Evolutionary conservation across 1,140 invertebrate species (phyloP), one percentile per base, ranked within the genome.

Genomic region (Sycophila sp.): DNA sequence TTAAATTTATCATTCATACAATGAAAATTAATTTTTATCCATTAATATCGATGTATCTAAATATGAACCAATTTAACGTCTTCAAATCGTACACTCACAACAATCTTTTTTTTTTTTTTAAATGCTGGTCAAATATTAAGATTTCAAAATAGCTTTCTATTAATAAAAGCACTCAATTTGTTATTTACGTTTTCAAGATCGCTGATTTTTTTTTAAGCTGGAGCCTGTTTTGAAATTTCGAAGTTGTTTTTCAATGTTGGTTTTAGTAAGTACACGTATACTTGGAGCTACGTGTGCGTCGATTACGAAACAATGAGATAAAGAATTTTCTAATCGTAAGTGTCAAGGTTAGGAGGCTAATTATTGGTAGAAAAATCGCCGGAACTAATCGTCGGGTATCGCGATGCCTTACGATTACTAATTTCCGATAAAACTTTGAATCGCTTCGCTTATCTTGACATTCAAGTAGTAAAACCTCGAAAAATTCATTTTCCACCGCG

Each of bases 311-410:
- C 24, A 62, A 62, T 42, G 45, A n/a, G 59, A 69, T 69, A 69
- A 69, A 62, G 55, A 15, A 22, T 69, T 69, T 62, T 15, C 58
- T 69, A 69, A 69, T 69, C 67, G 40, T 30, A 53, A 69, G 32
- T 69, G 67, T 69, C 67, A 69, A 69, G 67, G 67, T 42, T 62
- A n/a, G 11, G 28, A 40, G 11, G 17, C 59, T 49, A 63, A 22
- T 49, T 26, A 15, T 34, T 17, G 26, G 58, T n/a, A 45, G 55
- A 65, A 65, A 42, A 42, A 1, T 66, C 13, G 26, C 17, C 24
- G 49, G 26, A 45, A 65, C 32, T 17, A 40, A 42, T 58, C 28
- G 53, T 56, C 26, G 26, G 7, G 42, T 22, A 53, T 53, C 49
- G 49, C 49, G 28, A 58, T 11, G 40, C 38, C 55, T 34, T 17